phyloP scores from a whole-genome alignment of 2,888 invertebrate species.

The Aplocera efformata region DNA sequence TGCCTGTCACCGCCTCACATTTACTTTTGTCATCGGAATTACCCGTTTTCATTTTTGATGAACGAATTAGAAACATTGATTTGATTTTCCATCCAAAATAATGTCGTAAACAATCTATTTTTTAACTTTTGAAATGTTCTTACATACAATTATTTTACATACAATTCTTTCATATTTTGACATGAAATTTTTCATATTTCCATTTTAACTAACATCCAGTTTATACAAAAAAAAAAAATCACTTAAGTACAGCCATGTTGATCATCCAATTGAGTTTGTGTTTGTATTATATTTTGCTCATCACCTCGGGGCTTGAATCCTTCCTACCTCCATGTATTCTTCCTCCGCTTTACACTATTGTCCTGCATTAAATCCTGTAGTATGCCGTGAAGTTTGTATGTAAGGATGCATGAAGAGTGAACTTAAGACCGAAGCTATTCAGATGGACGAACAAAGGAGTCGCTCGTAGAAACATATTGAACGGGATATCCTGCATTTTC shows the following conservation, averaged over 20 bases:
- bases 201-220: slow-evolving; percentile 7
- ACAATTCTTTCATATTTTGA: no score
- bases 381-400: slow-evolving; percentile 43
- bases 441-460: slow-evolving; percentile 18
- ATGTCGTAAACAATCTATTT: slow-evolving; percentile 46
- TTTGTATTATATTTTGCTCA: slow-evolving; percentile 51
- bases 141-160: no score
- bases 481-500: slow-evolving; percentile 34
- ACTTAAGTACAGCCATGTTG: slow-evolving; percentile 74
- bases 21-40: no score
- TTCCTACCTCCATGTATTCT: slow-evolving; percentile 36
- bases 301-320: slow-evolving; percentile 64
- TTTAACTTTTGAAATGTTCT: no score
- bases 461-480: slow-evolving; percentile 26
- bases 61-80: slow-evolving; percentile 3
- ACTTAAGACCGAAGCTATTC: slow-evolving; percentile 9
- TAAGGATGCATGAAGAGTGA: slow-evolving; percentile 40
- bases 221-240: slow-evolving; percentile 34
- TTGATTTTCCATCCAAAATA: slow-evolving; percentile 37
- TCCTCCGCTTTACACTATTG: slow-evolving; percentile 43
- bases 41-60: neutral
- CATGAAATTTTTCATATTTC: no score
- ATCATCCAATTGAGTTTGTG: slow-evolving; percentile 32
- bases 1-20: slow-evolving; percentile 1
- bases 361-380: slow-evolving; percentile 52